phyloP scores from a whole-genome alignment of 2,888 invertebrate species.

The Monoplex corrugatus region DNA sequence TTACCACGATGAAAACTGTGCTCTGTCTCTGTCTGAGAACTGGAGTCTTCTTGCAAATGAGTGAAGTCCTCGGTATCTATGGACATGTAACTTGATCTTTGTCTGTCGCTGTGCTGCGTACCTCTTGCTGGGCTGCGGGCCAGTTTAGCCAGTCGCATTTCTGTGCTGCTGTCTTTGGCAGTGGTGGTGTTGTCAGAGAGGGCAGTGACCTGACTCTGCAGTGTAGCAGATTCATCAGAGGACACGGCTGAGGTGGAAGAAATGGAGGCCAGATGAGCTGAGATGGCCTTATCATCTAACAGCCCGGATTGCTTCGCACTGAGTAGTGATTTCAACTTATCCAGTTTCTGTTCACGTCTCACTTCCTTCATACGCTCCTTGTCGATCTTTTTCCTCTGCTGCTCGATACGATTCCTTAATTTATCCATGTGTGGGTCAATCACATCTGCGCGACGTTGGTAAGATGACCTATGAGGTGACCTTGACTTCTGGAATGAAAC shows the following conservation, averaged over 20 bases:
- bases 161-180: constrained; percentile 71
- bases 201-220: constrained; percentile 56
- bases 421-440: constrained; percentile 77
- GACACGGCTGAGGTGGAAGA: constrained; percentile 68
- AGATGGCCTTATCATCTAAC: constrained; percentile 59
- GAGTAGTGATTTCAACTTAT: constrained; percentile 72
- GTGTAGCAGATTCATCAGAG: constrained; percentile 63
- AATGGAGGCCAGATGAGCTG: constrained; percentile 67
- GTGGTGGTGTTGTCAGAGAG: constrained; percentile 68
- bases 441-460: constrained; percentile 55
- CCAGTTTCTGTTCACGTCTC: constrained; percentile 72
- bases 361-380: constrained; percentile 71
- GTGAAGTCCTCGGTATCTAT: constrained; percentile 2
- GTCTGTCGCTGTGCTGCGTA: neutral
- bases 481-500: constrained; percentile 61
- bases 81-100: neutral
- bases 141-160: constrained; percentile 54
- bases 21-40: constrained; percentile 42
- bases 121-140: neutral
- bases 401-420: constrained; percentile 73
- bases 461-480: constrained; percentile 54
- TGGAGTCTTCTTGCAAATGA: constrained; percentile 6
- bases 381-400: constrained; percentile 76
- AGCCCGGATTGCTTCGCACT: constrained; percentile 69
- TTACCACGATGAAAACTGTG: neutral